Conservation (phyloP, 2,797 vertebrate genomes). For the Xenopus petersii region DNA sequence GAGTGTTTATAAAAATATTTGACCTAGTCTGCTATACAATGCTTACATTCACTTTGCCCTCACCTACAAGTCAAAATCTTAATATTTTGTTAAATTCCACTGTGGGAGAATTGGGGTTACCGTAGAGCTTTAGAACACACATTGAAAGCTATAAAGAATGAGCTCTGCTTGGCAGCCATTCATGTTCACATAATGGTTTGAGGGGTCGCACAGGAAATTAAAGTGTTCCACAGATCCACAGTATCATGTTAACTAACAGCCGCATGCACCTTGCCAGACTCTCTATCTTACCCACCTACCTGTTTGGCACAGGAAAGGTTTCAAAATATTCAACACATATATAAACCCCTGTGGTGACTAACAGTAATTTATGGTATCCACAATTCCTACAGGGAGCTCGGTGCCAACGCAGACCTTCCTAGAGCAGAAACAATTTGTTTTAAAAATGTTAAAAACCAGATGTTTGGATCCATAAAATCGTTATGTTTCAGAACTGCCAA, state of each 20-base stretch:
- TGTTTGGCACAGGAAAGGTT: conserved; percentile 10
- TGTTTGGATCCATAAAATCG: conserved; percentile 1
- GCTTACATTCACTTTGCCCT: neutral
- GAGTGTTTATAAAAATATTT: no score
- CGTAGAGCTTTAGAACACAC: neutral
- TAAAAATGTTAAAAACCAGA: conserved; percentile 8
- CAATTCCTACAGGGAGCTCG: neutral
- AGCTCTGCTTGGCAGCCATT: neutral
- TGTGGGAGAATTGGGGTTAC: neutral
- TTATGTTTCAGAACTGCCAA: neutral
- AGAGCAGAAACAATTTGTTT: conserved; percentile 24
- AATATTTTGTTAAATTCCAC: neutral
- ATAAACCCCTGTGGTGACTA: conserved; percentile 5
- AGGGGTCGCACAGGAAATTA: conserved; percentile 33
- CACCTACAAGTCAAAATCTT: neutral
- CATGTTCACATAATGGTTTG: neutral
- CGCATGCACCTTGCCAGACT: conserved; percentile 8
- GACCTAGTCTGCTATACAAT: no score
- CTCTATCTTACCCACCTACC: conserved; percentile 19
- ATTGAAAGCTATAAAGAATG: neutral
- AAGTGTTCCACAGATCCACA: conserved; percentile 21
- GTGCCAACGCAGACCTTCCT: conserved; percentile 10
- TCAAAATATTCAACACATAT: conserved; percentile 21
- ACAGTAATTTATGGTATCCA: conserved; percentile 24
- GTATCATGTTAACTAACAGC: conserved; percentile 21